These are phyloP conservation scores for Austrofundulus limnaeus DNA, from an alignment of 2,113 vertebrate species.

Conservation along the genomic window DNA sequence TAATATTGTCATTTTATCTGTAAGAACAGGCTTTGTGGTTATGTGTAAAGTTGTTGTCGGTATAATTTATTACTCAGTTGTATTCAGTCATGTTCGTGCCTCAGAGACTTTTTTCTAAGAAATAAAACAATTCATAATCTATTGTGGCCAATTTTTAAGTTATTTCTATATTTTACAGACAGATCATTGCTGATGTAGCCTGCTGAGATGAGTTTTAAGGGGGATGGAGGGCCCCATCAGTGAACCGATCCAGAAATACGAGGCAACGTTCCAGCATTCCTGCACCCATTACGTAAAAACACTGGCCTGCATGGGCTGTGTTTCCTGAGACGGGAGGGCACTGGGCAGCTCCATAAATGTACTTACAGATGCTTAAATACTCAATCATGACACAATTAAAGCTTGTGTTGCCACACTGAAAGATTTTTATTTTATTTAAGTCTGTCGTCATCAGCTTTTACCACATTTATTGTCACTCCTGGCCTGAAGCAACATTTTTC, in stretches of 20 bases:
- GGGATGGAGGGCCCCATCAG: conserved; percentile 36
- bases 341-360: not conserved
- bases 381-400: not conserved
- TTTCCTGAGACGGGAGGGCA: conserved; percentile 23
- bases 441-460: not conserved
- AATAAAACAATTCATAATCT: conserved; percentile 31
- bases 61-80: conserved; percentile 46
- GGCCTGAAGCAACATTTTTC: not conserved
- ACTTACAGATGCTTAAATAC: not conserved
- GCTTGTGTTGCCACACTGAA: not conserved
- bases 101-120: conserved; percentile 3
- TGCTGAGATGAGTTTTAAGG: conserved; percentile 1
- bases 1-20: conserved; percentile 14
- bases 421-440: not conserved
- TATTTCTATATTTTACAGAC: not conserved
- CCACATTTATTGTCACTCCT: too few species aligned
- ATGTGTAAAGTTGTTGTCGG: conserved; percentile 21
- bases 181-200: not conserved
- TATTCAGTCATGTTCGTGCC: not conserved
- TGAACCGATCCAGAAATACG: conserved; percentile 42
- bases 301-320: conserved; percentile 16
- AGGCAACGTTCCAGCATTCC: conserved; percentile 70
- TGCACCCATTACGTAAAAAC: conserved; percentile 63
- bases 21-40: conserved; percentile 25
- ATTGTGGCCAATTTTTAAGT: not conserved